Percentiles rank a stretch among this genome's conserved stretches.
Conservation (phyloP, 2,113 vertebrate species). For the Coreoperca whiteheadi region DNA sequence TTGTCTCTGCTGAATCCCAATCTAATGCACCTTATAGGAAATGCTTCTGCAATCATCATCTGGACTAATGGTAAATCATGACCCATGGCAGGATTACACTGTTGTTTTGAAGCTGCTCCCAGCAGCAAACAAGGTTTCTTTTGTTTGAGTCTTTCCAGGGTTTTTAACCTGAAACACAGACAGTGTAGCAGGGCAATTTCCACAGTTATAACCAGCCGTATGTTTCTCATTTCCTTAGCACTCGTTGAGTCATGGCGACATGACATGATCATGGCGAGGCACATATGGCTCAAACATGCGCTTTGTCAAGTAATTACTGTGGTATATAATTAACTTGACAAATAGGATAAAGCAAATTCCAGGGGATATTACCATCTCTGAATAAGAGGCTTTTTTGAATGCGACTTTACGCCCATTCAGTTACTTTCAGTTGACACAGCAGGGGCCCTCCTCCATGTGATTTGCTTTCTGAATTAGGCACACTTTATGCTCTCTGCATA, state of each 20-base stretch:
- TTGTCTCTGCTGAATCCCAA: conserved; percentile 35
- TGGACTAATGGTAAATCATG: conserved; percentile 64
- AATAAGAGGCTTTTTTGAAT: conserved; percentile 38
- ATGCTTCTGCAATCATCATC: conserved; percentile 62
- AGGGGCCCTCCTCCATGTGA: conserved; percentile 13
- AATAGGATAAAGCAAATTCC: conserved; percentile 52
- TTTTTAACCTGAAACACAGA: conserved; percentile 48
- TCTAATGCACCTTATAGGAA: conserved; percentile 60
- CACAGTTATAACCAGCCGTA: conserved; percentile 14
- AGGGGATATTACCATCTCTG: neutral
- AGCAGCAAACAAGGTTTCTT: conserved; percentile 56
- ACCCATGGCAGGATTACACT: conserved; percentile 65
- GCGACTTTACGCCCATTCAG: conserved; percentile 2
- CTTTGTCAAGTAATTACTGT: conserved; percentile 33
- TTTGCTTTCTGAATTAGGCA: conserved; percentile 12
- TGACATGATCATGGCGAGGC: neutral
- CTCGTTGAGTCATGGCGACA: no score
- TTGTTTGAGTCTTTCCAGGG: conserved; percentile 59
- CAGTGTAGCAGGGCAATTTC: conserved; percentile 1
- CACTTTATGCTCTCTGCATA: neutral
- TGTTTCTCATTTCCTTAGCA: conserved; percentile 66
- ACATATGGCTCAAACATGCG: neutral
- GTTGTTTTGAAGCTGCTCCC: conserved; percentile 70
- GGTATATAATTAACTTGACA: conserved; percentile 35
- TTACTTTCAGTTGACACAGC: conserved; percentile 39